phyloP scores from a whole-genome alignment of 2,113 vertebrate genomes.

The Meriones unguiculatus region DNA sequence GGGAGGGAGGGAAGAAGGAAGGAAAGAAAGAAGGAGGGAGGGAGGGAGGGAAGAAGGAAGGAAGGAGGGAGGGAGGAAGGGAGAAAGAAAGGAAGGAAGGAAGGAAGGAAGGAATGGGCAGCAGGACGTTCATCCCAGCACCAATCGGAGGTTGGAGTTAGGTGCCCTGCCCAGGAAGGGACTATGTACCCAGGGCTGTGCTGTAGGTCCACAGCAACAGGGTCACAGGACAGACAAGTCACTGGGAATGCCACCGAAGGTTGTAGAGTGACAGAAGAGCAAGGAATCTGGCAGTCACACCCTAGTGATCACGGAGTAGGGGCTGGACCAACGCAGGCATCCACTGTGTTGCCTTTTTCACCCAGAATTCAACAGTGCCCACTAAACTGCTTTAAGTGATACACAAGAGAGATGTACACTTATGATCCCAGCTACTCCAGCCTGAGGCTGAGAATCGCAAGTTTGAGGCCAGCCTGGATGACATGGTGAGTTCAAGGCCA shows the following conservation, averaged over 20 bases:
- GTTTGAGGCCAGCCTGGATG: neutral
- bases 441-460: neutral
- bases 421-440: neutral
- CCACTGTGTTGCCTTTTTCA: neutral
- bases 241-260: neutral
- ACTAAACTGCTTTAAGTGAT: neutral
- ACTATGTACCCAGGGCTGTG: neutral
- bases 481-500: neutral
- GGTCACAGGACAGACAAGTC: neutral
- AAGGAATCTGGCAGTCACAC: neutral
- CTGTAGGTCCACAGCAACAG: neutral
- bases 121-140: neutral
- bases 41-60: neutral
- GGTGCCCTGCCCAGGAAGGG: neutral
- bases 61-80: too few relatives aligned
- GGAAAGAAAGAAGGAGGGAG: neutral
- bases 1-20: too few relatives aligned
- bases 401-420: too few relatives aligned
- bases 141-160: neutral
- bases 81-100: neutral
- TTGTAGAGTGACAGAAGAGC: slow-evolving; percentile 33
- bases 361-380: neutral
- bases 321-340: neutral
- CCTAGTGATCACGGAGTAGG: neutral
- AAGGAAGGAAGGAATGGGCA: neutral